These are phyloP conservation scores for Agapornis canus DNA, from an alignment of 2,797 vertebrate genomes.

Conservation along the genomic window DNA sequence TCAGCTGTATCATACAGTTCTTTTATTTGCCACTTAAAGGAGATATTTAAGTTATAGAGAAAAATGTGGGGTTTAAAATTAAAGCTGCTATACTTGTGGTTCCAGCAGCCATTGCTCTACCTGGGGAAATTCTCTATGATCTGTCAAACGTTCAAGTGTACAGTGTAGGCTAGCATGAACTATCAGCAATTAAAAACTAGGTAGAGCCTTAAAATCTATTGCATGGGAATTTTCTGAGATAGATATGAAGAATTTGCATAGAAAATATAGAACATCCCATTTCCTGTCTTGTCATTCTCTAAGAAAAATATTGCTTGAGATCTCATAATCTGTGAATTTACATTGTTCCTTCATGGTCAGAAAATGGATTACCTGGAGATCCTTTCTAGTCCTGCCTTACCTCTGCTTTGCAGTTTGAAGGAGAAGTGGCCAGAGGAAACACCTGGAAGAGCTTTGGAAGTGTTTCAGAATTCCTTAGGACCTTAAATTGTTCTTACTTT, in stretches of 20 bases:
- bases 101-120: background rate
- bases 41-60: background rate
- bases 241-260: background rate
- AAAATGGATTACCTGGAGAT: background rate
- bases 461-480: background rate
- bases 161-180: background rate
- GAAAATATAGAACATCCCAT: background rate
- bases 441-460: background rate
- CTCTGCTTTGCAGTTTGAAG: background rate
- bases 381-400: background rate
- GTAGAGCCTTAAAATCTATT: background rate
- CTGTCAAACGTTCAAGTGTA: background rate
- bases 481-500: background rate
- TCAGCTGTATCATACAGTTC: background rate
- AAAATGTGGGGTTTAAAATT: background rate
- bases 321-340: background rate
- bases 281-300: background rate
- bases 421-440: background rate
- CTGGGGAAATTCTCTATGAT: background rate
- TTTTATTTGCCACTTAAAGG: background rate
- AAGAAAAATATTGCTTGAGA: background rate
- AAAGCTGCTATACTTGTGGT: background rate
- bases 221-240: background rate
- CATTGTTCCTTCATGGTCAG: background rate
- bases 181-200: background rate